phyloP scores from a whole-genome alignment of 2,113 vertebrate species.

The Rynchops niger region DNA sequence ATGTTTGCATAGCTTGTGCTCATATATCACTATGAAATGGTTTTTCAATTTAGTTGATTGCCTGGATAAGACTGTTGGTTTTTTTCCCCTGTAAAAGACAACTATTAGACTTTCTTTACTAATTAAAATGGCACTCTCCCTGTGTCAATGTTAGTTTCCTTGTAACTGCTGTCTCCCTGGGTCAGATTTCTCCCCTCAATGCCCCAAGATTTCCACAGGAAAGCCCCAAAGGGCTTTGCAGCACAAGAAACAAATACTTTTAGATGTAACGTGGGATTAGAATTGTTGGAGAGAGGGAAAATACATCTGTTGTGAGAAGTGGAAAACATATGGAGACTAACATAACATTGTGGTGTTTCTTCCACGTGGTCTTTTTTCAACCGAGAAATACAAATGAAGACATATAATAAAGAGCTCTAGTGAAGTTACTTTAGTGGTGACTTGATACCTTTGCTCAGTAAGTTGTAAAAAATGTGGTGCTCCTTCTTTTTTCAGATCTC shows the following conservation, averaged over 20 bases:
- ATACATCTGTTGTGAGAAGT: not conserved
- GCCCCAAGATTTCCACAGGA: not conserved
- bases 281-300: not conserved
- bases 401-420: not conserved
- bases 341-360: not conserved
- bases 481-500: not conserved
- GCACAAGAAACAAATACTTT: not conserved
- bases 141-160: not conserved
- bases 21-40: not conserved
- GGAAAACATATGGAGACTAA: not conserved
- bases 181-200: conserved; percentile 6
- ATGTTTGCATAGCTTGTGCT: not conserved
- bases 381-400: not conserved
- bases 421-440: not conserved
- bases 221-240: not conserved
- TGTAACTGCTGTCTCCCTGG: not conserved
- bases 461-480: not conserved
- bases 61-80: not conserved
- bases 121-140: not conserved
- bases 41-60: conserved; percentile 17
- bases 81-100: not conserved
- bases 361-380: not conserved
- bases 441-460: not conserved
- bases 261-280: not conserved
- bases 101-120: conserved; percentile 3